These are phyloP conservation scores for Chrysocyon brachyurus DNA, from an alignment of 2,797 vertebrate genomes.

Conservation along the genomic window DNA sequence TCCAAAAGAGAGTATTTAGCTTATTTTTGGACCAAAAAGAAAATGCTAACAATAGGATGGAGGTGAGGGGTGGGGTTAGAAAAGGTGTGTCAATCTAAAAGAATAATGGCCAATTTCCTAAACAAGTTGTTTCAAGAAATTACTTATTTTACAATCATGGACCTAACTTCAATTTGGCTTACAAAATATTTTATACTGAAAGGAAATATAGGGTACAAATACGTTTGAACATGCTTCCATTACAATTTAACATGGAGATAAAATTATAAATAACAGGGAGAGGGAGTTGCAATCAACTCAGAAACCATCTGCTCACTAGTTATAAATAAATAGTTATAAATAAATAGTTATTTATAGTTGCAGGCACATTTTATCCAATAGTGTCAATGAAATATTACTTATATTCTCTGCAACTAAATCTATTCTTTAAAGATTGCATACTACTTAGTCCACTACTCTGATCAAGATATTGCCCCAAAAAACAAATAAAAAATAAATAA, in stretches of 20 bases:
- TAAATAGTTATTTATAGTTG: background rate
- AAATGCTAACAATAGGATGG: background rate
- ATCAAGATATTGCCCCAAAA: background rate
- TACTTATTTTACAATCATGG: slow-evolving; percentile 46
- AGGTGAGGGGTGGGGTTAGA: background rate
- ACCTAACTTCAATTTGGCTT: background rate
- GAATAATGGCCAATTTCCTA: background rate
- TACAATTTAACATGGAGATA: slow-evolving; percentile 6
- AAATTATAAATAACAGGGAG: slow-evolving; percentile 33
- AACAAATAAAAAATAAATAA: background rate
- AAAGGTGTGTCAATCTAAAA: background rate
- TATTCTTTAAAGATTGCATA: background rate
- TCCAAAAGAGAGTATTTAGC: background rate
- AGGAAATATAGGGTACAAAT: background rate
- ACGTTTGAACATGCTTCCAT: slow-evolving; percentile 15
- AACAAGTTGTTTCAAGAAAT: slow-evolving; percentile 42
- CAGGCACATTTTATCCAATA: slow-evolving; percentile 30
- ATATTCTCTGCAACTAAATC: background rate
- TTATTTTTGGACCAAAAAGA: slow-evolving; percentile 15
- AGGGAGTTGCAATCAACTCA: background rate
- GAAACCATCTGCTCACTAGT: background rate
- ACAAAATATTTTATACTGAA: slow-evolving; percentile 12
- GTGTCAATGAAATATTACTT: background rate
- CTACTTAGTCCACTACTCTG: background rate
- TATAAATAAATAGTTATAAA: no score